Evolutionary conservation across 1,140 invertebrate species (phyloP).

Genomic region (Carcinoscorpius rotundicauda): DNA sequence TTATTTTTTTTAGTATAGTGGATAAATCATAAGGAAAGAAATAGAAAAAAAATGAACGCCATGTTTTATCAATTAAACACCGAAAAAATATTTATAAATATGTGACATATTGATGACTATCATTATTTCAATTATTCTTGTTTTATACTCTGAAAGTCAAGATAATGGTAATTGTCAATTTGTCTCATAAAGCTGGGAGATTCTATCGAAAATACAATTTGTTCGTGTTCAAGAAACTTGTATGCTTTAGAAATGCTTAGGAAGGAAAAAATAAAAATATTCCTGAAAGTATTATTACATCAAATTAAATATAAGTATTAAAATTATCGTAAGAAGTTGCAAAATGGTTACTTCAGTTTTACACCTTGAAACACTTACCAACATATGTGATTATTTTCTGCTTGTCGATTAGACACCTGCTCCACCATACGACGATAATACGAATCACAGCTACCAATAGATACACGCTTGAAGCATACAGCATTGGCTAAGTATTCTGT

Average conservation of each 20-base stretch:
- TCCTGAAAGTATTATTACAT: neutral
- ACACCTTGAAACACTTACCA: conserved; percentile 19
- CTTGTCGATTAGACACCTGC: conserved; percentile 20
- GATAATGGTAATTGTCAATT: no score
- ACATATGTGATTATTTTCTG: conserved; percentile 25
- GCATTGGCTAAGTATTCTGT: conserved; percentile 24
- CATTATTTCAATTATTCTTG: no score
- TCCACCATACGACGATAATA: conserved; percentile 22
- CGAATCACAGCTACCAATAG: conserved; percentile 22
- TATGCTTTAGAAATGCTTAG: conserved; percentile 1
- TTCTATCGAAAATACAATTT: conserved; percentile 7
- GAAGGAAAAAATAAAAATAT: conserved; percentile 1
- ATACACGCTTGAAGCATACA: conserved; percentile 23
- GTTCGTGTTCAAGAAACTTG: neutral
- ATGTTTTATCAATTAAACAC: no score
- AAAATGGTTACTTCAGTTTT: neutral
- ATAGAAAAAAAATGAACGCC: no score
- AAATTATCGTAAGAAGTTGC: neutral
- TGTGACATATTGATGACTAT: no score
- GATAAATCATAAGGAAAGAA: no score
- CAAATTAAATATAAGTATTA: neutral
- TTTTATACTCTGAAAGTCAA: no score
- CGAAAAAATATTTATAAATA: no score
- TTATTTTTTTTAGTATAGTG: no score
- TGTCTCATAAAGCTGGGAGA: neutral